Conservation (phyloP, 2,888 invertebrate genomes). For the Nycteola revayana region DNA sequence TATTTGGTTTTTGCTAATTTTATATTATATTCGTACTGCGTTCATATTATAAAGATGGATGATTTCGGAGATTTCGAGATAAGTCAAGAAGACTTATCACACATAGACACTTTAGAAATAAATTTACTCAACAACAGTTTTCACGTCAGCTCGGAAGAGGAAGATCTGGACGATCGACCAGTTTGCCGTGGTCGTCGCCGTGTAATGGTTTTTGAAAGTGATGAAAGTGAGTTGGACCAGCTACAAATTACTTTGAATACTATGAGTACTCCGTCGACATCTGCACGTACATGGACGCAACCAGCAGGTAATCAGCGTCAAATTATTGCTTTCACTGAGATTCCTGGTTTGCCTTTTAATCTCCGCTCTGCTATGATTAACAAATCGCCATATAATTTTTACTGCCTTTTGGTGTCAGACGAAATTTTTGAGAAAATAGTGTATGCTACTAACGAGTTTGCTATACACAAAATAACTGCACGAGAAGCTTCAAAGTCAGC, state of each 20-base stretch:
- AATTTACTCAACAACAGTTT: conserved; percentile 9
- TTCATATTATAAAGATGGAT: not conserved
- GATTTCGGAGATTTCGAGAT: not conserved
- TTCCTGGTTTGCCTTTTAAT: not conserved
- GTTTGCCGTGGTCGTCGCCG: conserved; percentile 6
- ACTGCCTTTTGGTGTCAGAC: conserved; percentile 1
- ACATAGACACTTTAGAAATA: conserved; percentile 3
- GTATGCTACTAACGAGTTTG: conserved; percentile 1
- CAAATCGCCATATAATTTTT: conserved; percentile 1
- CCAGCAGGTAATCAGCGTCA: conserved; percentile 2
- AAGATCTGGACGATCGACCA: conserved; percentile 1
- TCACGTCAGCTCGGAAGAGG: conserved; percentile 4
- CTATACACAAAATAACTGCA: not conserved
- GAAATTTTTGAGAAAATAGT: conserved; percentile 1
- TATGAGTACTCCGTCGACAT: conserved; percentile 3
- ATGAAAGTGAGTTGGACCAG: conserved; percentile 5
- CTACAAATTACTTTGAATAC: too few species aligned
- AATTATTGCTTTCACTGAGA: conserved; percentile 1
- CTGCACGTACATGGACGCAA: conserved; percentile 1
- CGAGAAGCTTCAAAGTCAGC: not conserved
- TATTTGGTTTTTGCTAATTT: too few species aligned
- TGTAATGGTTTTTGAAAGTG: conserved; percentile 4
- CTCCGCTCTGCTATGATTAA: not conserved
- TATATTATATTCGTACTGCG: too few species aligned
- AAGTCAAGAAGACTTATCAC: conserved; percentile 2